Conservation (phyloP, 2,888 invertebrate genomes). For the Rambutsinella grinnellia region DNA sequence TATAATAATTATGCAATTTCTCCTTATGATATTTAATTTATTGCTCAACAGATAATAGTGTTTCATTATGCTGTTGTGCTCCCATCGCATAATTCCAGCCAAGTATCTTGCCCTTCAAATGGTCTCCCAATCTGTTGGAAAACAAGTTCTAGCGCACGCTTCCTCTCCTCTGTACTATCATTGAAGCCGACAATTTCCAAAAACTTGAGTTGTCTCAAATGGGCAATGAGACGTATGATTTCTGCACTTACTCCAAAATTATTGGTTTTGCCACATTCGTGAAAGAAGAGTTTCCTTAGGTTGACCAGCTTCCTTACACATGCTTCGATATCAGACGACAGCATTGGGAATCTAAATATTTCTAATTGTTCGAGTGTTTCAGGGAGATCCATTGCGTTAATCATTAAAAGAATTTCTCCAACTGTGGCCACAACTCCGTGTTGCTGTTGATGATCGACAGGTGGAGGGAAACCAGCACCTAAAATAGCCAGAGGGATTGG, state of each 20-base stretch:
- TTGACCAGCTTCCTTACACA: slow-evolving; percentile 50
- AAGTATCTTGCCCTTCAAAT: slow-evolving; percentile 59
- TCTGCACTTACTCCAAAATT: slow-evolving; percentile 51
- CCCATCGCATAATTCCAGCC: slow-evolving; percentile 58
- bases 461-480: slow-evolving; percentile 3
- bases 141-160: slow-evolving; percentile 40
- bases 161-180: slow-evolving; percentile 41
- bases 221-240: slow-evolving; percentile 44
- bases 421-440: slow-evolving; percentile 42
- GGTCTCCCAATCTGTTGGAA: slow-evolving; percentile 56
- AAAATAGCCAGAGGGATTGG: not conserved
- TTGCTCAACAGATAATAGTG: slow-evolving; percentile 44
- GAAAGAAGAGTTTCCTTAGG: slow-evolving; percentile 54
- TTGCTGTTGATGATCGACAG: not conserved
- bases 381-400: slow-evolving; percentile 56
- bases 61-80: slow-evolving; percentile 50
- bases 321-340: slow-evolving; percentile 49
- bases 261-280: slow-evolving; percentile 56
- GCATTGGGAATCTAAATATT: slow-evolving; percentile 57
- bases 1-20: too few species aligned
- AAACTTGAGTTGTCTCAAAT: slow-evolving; percentile 49
- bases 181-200: slow-evolving; percentile 60
- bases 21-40: too few species aligned
- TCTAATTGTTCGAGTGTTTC: slow-evolving; percentile 52
- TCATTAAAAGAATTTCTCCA: slow-evolving; percentile 52